Base-by-base conservation (phyloP, 2,888 invertebrate genomes). In the Oegoconia quadripuncta region DNA sequence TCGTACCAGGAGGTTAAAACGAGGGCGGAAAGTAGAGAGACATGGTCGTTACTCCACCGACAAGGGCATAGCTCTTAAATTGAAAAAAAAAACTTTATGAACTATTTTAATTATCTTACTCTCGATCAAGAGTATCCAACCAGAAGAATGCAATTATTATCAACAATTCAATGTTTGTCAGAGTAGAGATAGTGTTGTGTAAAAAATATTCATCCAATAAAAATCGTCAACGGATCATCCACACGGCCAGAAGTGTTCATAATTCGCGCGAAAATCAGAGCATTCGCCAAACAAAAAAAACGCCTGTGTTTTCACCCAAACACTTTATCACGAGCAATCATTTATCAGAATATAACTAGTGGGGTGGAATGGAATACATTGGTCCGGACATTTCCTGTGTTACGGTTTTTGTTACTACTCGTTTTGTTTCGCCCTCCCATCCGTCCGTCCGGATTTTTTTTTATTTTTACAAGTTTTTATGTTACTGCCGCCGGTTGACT, bases 261-360 rank as follows among this genome's bases (percentile, higher is more conserved):
- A 41, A 34, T 32, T 33, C 25, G 26, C 9, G 12, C 37, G 20
- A 28, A 36, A 29, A 29, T 22, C 36, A 29, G 22, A 29, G 14
- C 12, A 12, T 7, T 12, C 6, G 20, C 17, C 17, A 34, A 28
- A 29, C 20, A 36, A 36, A 36, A 35, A 16, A 36, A 11, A n/a
- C n/a, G 12, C 22, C 23, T 32, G 43, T 25, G 34, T 44, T 45
- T 50, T 45, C 54, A 44, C 54, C 46, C n/a, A n/a, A 55, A 53
- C 59, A 60, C 55, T 65, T 61, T 62, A 63, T 76, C 70, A 72
- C 71, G 37, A 36, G 46, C 59, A 63, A 76, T 80, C 82, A 78
- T 82, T 82, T 82, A 80, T 82, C 82, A 79, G 77, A 70, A 71
- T 74, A 74, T 76, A 82, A 80, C 82, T 80, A 80, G 75, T 79